Evolutionary conservation across 2,888 invertebrate species (phyloP).

Genomic region (Nomada ruficornis): DNA sequence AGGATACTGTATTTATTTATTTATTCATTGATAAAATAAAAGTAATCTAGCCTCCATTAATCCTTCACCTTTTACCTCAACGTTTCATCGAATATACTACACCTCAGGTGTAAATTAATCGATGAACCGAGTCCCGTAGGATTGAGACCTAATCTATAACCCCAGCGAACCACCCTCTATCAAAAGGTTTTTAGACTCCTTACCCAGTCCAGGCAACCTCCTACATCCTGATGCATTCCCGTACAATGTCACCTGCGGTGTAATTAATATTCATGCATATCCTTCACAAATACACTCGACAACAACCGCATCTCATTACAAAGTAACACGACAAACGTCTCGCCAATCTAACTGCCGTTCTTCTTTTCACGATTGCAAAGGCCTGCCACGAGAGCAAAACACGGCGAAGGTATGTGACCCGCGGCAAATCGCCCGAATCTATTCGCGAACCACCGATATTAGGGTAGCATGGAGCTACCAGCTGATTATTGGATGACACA

Average conservation of each 20-base stretch:
- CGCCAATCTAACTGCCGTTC: background rate
- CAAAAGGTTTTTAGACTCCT: conserved; percentile 58
- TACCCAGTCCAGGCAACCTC: conserved; percentile 75
- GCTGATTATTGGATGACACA: conserved; percentile 82
- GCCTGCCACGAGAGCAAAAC: background rate
- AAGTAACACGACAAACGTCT: background rate
- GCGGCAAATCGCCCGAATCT: conserved; percentile 75
- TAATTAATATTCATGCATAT: conserved; percentile 83
- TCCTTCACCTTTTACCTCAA: too few relatives aligned
- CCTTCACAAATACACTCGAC: conserved; percentile 63
- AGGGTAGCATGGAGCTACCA: conserved; percentile 76
- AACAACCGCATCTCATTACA: conserved; percentile 12
- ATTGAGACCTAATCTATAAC: background rate
- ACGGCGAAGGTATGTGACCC: conserved; percentile 14
- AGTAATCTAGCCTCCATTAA: too few relatives aligned
- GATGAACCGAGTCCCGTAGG: background rate
- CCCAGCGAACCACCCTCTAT: background rate
- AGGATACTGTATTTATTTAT: too few relatives aligned
- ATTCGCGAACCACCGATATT: conserved; percentile 74
- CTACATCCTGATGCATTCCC: conserved; percentile 77
- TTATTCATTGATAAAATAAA: too few relatives aligned
- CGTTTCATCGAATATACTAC: too few relatives aligned
- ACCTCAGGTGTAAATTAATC: too few relatives aligned
- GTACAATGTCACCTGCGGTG: conserved; percentile 81
- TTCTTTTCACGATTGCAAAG: background rate